Percentiles rank a stretch among this genome's conserved stretches.
Conservation (phyloP, 2,113 vertebrate species). For the Ceyx margarethae region DNA sequence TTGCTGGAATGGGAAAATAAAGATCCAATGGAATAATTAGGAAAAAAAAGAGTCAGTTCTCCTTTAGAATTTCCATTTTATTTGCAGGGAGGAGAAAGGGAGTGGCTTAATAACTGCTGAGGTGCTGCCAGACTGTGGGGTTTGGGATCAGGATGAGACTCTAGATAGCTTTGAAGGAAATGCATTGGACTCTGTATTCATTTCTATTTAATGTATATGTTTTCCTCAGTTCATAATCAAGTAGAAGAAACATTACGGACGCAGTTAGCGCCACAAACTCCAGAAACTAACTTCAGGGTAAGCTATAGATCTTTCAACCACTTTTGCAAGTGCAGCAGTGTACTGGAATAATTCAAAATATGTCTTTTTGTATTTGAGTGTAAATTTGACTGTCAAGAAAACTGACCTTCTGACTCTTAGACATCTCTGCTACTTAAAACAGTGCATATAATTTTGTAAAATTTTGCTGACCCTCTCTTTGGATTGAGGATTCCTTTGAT, state of each 20-base stretch:
- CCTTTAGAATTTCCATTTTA: neutral
- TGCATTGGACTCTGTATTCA: conserved; percentile 75
- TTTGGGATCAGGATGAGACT: conserved; percentile 25
- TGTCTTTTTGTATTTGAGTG: conserved; percentile 57
- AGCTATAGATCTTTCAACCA: conserved; percentile 68
- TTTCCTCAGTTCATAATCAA: conserved; percentile 82
- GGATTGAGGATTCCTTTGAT: conserved; percentile 44
- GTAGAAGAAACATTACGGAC: conserved; percentile 85
- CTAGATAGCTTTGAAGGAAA: conserved; percentile 54
- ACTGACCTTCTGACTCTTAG: conserved; percentile 51
- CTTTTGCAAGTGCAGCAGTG: conserved; percentile 58
- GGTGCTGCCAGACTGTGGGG: neutral
- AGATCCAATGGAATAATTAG: neutral
- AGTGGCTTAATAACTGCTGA: neutral
- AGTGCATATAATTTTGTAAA: conserved; percentile 22
- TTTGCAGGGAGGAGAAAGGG: neutral
- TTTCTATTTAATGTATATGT: conserved; percentile 76
- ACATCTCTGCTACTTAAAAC: conserved; percentile 47
- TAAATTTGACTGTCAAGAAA: conserved; percentile 55
- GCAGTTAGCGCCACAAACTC: conserved; percentile 82
- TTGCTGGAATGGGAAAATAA: neutral
- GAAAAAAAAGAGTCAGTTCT: neutral
- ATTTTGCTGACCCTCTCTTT: conserved; percentile 39
- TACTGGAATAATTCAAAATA: conserved; percentile 53
- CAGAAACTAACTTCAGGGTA: conserved; percentile 87